A percentile compares a stretch with the other conserved stretches of the same genome.
Conservation (phyloP, 2,797 vertebrate species). For the Numenius phaeopus region DNA sequence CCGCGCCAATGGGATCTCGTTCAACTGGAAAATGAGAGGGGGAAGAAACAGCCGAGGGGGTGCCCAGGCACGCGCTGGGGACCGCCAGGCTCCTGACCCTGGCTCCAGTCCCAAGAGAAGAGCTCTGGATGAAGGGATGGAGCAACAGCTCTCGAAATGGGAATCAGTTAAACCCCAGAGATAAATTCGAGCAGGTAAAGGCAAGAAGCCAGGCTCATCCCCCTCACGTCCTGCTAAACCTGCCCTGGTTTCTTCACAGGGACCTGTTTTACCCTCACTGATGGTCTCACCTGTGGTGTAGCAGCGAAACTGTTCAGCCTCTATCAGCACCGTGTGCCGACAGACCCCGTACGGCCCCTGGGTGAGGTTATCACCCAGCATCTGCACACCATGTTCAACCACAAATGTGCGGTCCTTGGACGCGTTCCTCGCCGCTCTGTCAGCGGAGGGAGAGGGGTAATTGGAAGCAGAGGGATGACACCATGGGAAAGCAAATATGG, state of each 20-base stretch:
- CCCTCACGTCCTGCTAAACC: neutral
- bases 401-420: neutral
- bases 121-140: neutral
- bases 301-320: neutral
- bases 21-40: neutral
- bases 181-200: neutral
- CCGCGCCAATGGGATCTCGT: accelerated
- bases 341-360: accelerated
- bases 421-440: accelerated
- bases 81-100: neutral
- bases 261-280: neutral
- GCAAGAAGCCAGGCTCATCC: neutral
- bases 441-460: accelerated
- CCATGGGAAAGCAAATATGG: neutral
- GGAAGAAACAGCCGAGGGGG: neutral
- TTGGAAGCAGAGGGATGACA: neutral
- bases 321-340: accelerated
- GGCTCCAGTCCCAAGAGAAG: neutral
- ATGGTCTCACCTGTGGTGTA: neutral
- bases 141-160: neutral
- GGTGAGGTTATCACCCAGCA: neutral
- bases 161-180: neutral
- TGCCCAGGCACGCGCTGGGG: neutral
- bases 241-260: neutral
- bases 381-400: neutral